Evolutionary conservation across 2,113 vertebrate species (phyloP).

Genomic region (Catharus bicknelli): DNA sequence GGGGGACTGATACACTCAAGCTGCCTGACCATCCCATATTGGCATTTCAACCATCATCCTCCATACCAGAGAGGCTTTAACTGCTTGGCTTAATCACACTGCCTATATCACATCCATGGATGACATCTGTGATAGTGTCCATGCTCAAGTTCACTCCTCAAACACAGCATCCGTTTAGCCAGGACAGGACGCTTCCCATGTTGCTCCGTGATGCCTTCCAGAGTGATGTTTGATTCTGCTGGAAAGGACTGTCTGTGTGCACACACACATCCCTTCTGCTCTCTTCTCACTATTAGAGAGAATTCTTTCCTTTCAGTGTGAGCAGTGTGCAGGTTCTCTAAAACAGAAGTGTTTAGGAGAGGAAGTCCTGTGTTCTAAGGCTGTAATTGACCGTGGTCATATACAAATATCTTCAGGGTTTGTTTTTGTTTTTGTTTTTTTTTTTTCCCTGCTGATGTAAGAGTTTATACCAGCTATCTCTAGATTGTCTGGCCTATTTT

Average conservation of each 20-base stretch:
- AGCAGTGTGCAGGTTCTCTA: background rate
- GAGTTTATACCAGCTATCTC: background rate
- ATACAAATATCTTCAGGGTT: background rate
- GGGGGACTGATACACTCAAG: background rate
- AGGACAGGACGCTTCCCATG: background rate
- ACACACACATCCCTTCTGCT: background rate
- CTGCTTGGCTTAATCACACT: background rate
- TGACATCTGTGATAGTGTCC: background rate
- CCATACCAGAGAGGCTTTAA: background rate
- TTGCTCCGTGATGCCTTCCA: too few species aligned
- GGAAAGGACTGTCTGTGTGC: background rate
- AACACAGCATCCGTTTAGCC: background rate
- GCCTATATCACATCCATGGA: background rate
- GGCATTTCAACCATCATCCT: background rate
- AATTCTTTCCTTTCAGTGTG: background rate
- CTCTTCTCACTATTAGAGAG: background rate
- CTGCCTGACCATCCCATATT: background rate
- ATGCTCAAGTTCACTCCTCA: background rate
- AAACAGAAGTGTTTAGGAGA: background rate
- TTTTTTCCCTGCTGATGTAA: background rate
- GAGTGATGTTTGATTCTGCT: background rate
- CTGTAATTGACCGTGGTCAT: rapidly evolving
- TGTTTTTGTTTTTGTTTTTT: too few species aligned
- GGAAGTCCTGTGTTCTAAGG: background rate
- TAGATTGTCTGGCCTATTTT: background rate